phyloP scores from a whole-genome alignment of 1,140 invertebrate species.

The Lepidurus packardi region DNA sequence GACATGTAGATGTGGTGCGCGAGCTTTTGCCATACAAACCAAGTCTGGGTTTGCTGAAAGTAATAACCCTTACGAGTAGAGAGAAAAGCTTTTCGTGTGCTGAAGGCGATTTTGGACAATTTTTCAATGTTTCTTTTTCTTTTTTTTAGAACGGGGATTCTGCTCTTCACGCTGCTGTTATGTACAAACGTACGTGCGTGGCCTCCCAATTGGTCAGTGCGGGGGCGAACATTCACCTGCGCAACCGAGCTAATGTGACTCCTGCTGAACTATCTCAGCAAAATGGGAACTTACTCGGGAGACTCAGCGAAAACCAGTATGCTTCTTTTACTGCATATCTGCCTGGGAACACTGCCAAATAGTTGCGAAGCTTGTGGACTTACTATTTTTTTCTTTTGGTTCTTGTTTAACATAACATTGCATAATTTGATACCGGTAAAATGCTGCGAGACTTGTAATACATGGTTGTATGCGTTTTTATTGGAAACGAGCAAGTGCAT shows the following conservation, averaged over 20 bases:
- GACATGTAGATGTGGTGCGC: conserved; percentile 75
- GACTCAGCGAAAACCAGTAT: background rate
- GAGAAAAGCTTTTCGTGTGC: conserved; percentile 27
- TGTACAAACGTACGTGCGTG: conserved; percentile 61
- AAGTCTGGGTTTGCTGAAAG: conserved; percentile 69
- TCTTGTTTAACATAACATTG: no score
- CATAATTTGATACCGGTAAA: no score
- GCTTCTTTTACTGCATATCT: background rate
- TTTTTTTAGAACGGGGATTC: conserved; percentile 74
- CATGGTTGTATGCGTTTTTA: background rate
- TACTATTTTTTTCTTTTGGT: no score
- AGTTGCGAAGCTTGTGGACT: background rate
- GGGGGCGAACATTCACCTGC: conserved; percentile 59
- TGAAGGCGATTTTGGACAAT: background rate
- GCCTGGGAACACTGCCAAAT: conserved; percentile 19
- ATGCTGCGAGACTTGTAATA: background rate
- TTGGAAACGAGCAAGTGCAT: background rate
- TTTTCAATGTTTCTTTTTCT: background rate
- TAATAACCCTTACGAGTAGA: conserved; percentile 47
- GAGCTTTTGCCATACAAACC: conserved; percentile 78
- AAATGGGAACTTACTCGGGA: background rate
- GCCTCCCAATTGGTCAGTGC: conserved; percentile 71
- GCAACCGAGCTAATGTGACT: conserved; percentile 64
- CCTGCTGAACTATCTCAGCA: conserved; percentile 42
- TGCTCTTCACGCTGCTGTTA: conserved; percentile 78